Base-by-base conservation (phyloP, 1,140 invertebrate species). In the Drosophila nikananu region DNA sequence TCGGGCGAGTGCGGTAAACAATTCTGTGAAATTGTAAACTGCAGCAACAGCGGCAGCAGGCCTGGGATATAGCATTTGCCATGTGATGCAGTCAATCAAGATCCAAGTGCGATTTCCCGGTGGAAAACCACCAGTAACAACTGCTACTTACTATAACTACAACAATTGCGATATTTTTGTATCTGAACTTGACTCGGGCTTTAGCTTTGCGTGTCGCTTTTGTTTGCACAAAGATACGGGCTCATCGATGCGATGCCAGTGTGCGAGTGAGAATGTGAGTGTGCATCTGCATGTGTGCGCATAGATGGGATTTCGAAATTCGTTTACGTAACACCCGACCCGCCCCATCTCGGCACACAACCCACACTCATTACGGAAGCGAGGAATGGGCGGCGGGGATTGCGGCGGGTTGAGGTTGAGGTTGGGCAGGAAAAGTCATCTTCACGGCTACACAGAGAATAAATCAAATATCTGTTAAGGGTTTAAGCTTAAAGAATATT, bases 11-110 rank as follows among this genome's bases (percentile, higher is more conserved):
- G 75, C 64, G 75, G 66, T 64, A 46, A 64, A 75, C 80, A 83
- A 60, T 77, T 65, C 61, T 82, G 80, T 77, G 83, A 87, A 86
- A 86, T 87, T 72, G 46, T 64, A 87, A 72, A 87, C 76, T 67
- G 39, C 55, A 71, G 32, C 63, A 37, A 23, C 51, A 66, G 41
- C 55, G 41, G 25, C 51, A 65, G 37, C 23, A 51, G 51, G 19
- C n/a, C 74, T 55, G 25, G 48, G 65, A 70, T 35, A 59, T 41
- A 58, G 27, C 51, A 35, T 21, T 61, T 51, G 51, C 63, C 71
- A 48, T 80, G 49, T 41, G 37, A 48, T 66, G 71, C 71, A 86
- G 75, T 72, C 79, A 81, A 81, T 81, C 80, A 82, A 82, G 73
- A 81, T 77, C 72, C 66, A 59, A 65, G 55, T 60, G 72, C 73